Conservation (phyloP, 2,888 invertebrate species). For the Helobdella robusta region DNA sequence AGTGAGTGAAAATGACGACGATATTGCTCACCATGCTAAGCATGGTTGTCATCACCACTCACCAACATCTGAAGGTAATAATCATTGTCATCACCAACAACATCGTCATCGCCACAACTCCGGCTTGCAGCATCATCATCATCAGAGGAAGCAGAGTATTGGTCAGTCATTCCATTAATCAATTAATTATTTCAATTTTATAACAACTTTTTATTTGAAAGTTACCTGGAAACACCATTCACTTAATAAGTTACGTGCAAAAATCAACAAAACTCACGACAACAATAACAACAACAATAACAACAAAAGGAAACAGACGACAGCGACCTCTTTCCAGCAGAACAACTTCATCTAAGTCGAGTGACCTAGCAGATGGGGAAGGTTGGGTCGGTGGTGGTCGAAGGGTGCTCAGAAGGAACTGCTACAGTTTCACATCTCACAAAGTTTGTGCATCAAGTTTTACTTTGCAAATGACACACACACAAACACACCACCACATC, state of each 20-base stretch:
- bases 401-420: conserved; percentile 11
- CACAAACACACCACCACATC: too few species aligned
- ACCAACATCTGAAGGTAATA: not conserved
- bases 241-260: too few species aligned
- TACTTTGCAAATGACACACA: not conserved
- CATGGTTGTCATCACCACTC: not conserved
- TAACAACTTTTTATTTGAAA: too few species aligned
- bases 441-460: not conserved
- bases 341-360: not conserved
- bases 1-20: conserved; percentile 2
- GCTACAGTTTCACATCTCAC: conserved; percentile 9
- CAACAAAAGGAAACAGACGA: not conserved
- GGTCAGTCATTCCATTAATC: too few species aligned
- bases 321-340: not conserved
- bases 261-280: too few species aligned
- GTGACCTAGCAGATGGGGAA: too few species aligned
- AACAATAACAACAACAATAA: too few species aligned
- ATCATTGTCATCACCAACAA: not conserved
- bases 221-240: too few species aligned
- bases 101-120: not conserved
- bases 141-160: too few species aligned
- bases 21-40: not conserved
- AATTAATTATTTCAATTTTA: too few species aligned
- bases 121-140: not conserved
- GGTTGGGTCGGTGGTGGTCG: not conserved